These are phyloP conservation scores for Mixornis gularis DNA, from an alignment of 2,113 vertebrate species.

Conservation along the genomic window DNA sequence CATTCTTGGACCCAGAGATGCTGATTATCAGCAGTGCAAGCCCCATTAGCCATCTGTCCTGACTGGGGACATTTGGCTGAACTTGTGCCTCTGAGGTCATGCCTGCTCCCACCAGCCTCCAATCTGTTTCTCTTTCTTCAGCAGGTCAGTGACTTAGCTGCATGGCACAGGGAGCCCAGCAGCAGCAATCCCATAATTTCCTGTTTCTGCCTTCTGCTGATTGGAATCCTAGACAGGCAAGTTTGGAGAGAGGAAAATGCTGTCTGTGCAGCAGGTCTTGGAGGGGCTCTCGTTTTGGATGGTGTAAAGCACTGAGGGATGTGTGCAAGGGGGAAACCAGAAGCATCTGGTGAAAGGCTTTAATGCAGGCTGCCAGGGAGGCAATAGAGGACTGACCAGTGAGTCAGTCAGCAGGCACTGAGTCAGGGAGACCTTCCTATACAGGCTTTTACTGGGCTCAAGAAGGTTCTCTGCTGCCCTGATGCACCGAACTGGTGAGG, in stretches of 20 bases:
- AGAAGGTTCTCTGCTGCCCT: background rate
- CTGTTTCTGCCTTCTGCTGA: background rate
- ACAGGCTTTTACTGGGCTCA: background rate
- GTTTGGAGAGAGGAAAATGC: background rate
- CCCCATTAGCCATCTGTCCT: background rate
- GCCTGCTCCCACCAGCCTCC: accelerated
- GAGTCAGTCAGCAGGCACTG: background rate
- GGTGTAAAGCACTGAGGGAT: background rate
- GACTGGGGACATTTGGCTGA: background rate
- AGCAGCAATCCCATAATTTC: background rate
- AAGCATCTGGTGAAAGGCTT: background rate
- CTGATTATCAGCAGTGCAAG: background rate
- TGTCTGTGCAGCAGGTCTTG: accelerated
- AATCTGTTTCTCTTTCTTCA: background rate
- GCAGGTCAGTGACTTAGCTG: background rate
- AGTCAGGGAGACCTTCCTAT: background rate
- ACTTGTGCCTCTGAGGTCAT: background rate
- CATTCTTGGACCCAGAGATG: background rate
- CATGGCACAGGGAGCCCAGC: background rate
- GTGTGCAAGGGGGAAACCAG: background rate
- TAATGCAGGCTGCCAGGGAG: background rate
- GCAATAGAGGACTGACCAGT: background rate
- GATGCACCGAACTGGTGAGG: background rate
- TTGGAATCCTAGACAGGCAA: background rate
- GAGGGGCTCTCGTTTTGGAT: background rate